These are phyloP conservation scores for Drosophila ambigua DNA, from an alignment of 1,140 invertebrate genomes.

Conservation along the genomic window DNA sequence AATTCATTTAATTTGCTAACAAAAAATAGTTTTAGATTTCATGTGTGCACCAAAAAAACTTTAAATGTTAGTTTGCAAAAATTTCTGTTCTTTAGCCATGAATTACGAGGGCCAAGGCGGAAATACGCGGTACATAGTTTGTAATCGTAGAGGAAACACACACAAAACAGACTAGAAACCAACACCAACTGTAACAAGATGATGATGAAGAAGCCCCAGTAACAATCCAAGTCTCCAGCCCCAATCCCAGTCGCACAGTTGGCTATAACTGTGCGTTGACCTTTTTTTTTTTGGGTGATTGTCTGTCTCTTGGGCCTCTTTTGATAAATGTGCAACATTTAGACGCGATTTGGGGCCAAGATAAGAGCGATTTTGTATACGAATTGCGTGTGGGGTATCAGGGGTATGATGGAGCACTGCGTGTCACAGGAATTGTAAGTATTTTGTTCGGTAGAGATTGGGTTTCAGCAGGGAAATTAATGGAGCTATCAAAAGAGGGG, in stretches of 20 bases:
- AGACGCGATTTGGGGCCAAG: conserved; percentile 80
- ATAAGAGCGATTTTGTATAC: conserved; percentile 51
- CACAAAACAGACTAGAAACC: conserved; percentile 22
- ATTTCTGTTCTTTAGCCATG: conserved; percentile 24
- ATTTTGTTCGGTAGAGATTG: neutral
- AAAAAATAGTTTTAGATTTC: conserved; percentile 54
- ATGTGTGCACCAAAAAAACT: conserved; percentile 61
- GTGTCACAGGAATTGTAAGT: too few species aligned
- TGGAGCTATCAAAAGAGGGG: conserved; percentile 10
- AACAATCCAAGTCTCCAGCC: neutral
- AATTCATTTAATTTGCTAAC: conserved; percentile 66
- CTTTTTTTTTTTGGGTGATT: conserved; percentile 55
- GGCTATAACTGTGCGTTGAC: conserved; percentile 80
- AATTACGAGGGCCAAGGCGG: conserved; percentile 54
- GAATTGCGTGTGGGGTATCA: conserved; percentile 48
- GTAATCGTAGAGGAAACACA: conserved; percentile 36
- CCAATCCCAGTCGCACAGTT: neutral
- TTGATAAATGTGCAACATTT: conserved; percentile 83
- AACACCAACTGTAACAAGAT: conserved; percentile 69
- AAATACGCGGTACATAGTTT: conserved; percentile 56
- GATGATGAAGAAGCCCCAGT: conserved; percentile 47
- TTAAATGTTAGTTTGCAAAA: conserved; percentile 48
- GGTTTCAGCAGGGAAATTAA: conserved; percentile 29
- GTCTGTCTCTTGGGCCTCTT: conserved; percentile 49
- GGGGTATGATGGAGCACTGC: conserved; percentile 31